Conservation (phyloP, 2,797 vertebrate species). For the Schizopygopsis pylzovi region DNA sequence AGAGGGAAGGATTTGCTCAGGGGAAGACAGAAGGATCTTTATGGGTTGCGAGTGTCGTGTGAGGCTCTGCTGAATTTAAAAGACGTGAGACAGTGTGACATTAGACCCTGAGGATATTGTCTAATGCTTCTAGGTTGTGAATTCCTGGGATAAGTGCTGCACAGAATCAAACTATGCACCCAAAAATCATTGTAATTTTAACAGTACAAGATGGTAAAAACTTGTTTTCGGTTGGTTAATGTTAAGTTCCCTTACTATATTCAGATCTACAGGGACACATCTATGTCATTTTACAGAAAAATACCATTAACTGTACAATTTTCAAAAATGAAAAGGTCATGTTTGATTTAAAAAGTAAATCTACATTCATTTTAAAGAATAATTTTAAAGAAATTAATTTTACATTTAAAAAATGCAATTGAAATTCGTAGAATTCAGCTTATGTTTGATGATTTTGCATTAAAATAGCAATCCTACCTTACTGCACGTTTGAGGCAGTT, state of each 20-base stretch:
- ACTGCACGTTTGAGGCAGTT: no score
- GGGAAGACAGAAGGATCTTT: conserved; percentile 37
- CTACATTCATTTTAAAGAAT: neutral
- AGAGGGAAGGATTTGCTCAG: conserved; percentile 32
- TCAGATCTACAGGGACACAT: neutral
- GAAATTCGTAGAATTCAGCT: neutral
- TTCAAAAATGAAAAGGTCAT: neutral
- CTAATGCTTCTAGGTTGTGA: conserved; percentile 43
- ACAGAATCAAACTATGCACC: conserved; percentile 18
- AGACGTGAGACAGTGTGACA: conserved; percentile 45
- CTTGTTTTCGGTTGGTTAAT: conserved; percentile 4
- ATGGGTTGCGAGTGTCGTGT: conserved; percentile 21
- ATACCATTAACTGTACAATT: neutral
- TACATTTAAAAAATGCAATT: no score
- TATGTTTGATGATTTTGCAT: neutral
- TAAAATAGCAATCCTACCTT: no score
- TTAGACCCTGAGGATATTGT: conserved; percentile 35
- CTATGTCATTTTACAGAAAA: neutral
- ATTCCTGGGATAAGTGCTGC: conserved; percentile 17
- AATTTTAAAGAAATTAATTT: neutral
- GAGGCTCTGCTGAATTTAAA: conserved; percentile 35
- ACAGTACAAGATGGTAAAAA: neutral
- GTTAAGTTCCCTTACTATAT: neutral
- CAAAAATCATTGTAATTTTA: neutral
- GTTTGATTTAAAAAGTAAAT: neutral